phyloP scores from a whole-genome alignment of 2,797 vertebrate genomes.

The Tapera naevia region DNA sequence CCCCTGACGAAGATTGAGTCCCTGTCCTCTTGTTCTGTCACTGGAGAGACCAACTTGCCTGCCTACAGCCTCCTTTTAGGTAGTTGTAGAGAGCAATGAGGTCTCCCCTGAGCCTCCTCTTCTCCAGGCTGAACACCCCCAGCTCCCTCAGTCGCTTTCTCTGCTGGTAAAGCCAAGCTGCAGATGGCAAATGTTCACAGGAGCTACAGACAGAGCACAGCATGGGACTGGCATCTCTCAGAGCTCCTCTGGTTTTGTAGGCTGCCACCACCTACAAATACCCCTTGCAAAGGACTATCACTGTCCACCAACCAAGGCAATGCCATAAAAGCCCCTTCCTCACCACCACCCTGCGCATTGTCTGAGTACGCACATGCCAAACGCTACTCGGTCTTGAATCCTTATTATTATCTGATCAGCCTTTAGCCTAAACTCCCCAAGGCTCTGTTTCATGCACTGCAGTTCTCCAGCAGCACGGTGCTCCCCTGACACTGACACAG shows the following conservation, averaged over 20 bases:
- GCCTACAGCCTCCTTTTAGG: no score
- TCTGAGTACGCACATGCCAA: background rate
- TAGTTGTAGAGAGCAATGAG: no score
- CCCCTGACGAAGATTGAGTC: no score
- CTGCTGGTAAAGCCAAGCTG: background rate
- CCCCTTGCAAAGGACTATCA: background rate
- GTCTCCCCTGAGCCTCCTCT: no score
- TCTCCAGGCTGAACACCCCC: no score
- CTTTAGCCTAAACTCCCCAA: background rate
- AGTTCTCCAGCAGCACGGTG: background rate
- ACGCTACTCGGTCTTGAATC: background rate
- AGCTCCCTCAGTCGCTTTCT: background rate
- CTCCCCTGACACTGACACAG: rapidly evolving
- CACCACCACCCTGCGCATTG: no score
- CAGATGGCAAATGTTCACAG: background rate
- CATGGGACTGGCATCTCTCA: background rate
- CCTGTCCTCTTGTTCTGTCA: no score
- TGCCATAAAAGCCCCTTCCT: no score
- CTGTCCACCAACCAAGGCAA: background rate
- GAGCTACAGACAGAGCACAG: no score
- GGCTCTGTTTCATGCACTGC: background rate
- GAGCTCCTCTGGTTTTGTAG: background rate
- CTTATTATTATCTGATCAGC: background rate
- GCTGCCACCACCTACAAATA: background rate
- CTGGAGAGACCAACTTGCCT: no score